Conservation (phyloP, 2,888 invertebrate genomes). For the Polymixis flavicincta region DNA sequence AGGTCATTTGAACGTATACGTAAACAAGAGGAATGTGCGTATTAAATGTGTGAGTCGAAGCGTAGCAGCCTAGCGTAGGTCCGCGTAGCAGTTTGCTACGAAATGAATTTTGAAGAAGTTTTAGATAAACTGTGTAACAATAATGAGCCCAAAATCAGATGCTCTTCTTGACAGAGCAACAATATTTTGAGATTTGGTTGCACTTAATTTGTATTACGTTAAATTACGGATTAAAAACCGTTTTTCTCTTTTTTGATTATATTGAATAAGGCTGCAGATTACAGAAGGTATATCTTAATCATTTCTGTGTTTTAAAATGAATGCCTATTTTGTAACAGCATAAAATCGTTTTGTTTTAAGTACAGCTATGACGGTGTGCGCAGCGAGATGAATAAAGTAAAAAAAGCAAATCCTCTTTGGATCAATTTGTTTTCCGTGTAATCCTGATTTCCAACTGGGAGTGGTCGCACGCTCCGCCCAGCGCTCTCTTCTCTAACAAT, state of each 20-base stretch:
- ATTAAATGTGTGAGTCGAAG: not conserved
- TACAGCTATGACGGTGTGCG: conserved; percentile 49
- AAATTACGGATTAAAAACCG: not conserved
- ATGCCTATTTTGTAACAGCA: conserved; percentile 1
- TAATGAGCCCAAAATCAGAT: not conserved
- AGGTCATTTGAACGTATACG: not conserved
- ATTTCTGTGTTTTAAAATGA: conserved; percentile 5
- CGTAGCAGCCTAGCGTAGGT: not conserved
- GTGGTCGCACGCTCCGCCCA: conserved; percentile 76
- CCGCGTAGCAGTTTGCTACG: conserved; percentile 1
- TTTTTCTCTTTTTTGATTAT: not conserved
- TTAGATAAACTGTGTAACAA: not conserved
- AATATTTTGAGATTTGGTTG: not conserved
- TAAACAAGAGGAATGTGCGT: not conserved
- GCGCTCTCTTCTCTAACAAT: conserved; percentile 58
- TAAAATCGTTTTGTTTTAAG: conserved; percentile 37
- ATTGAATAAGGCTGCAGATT: not conserved
- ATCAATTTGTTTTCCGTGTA: conserved; percentile 77
- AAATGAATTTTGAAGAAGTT: not conserved
- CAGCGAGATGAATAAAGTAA: conserved; percentile 59
- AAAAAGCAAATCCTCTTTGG: conserved; percentile 73
- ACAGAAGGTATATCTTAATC: not conserved
- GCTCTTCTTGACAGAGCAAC: not conserved
- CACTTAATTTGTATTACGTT: not conserved
- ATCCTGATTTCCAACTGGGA: conserved; percentile 73